phyloP scores from a whole-genome alignment of 2,888 invertebrate species.

The Xanthorhoe designata region DNA sequence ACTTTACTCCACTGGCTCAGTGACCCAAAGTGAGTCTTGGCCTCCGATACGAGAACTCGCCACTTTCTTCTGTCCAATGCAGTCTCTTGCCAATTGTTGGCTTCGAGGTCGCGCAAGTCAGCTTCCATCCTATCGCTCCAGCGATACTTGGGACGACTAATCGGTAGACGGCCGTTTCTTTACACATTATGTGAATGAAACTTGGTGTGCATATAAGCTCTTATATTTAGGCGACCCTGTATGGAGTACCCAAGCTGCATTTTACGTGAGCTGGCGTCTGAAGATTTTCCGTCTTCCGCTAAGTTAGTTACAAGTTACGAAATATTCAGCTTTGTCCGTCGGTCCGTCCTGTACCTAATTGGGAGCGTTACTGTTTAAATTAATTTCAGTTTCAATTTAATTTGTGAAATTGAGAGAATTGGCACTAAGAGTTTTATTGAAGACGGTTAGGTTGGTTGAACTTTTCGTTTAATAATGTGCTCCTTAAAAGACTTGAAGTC shows the following conservation, averaged over 20 bases:
- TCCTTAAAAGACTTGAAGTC: not conserved
- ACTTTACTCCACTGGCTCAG: too few species aligned
- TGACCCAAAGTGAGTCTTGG: too few species aligned
- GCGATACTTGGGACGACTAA: too few species aligned
- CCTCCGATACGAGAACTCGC: too few species aligned
- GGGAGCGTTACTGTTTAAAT: slow-evolving; percentile 33
- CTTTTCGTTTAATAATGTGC: slow-evolving; percentile 23
- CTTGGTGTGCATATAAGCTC: too few species aligned
- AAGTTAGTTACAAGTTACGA: slow-evolving; percentile 60
- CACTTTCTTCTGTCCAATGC: too few species aligned
- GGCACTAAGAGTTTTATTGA: slow-evolving; percentile 26
- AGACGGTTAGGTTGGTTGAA: slow-evolving; percentile 20
- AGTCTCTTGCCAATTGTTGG: too few species aligned
- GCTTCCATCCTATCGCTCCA: too few species aligned
- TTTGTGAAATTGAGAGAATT: slow-evolving; percentile 37
- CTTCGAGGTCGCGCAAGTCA: too few species aligned
- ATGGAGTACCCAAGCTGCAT: not conserved
- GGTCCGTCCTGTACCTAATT: slow-evolving; percentile 39
- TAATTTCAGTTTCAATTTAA: slow-evolving; percentile 35
- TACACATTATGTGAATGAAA: too few species aligned
- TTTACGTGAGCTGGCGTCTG: slow-evolving; percentile 8
- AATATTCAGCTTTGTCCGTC: slow-evolving; percentile 53
- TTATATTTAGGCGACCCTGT: not conserved
- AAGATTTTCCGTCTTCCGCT: slow-evolving; percentile 46
- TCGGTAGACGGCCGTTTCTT: too few species aligned